phyloP scores from a whole-genome alignment of 2,797 vertebrate species.

The Xenentodon cancila region DNA sequence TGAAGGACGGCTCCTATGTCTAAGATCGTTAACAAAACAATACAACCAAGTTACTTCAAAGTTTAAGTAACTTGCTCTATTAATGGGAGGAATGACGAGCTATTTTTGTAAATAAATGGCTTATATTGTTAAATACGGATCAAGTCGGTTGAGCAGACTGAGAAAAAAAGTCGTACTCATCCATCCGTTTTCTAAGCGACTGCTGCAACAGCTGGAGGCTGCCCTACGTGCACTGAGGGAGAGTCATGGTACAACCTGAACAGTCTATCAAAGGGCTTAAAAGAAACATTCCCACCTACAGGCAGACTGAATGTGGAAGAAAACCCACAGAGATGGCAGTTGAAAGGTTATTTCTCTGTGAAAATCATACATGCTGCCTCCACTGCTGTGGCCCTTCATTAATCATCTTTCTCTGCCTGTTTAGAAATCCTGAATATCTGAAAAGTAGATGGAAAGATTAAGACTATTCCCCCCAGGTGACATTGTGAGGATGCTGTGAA shows the following conservation, averaged over 20 bases:
- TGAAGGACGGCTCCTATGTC: no score
- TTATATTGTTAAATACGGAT: no score
- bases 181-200: constrained; percentile 1
- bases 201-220: not conserved
- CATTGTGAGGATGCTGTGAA: constrained; percentile 65
- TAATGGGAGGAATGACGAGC: no score
- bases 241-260: constrained; percentile 8
- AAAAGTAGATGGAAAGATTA: constrained; percentile 59
- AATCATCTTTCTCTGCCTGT: constrained; percentile 63
- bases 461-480: constrained; percentile 49
- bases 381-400: constrained; percentile 57
- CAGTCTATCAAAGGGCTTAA: constrained; percentile 5
- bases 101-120: no score
- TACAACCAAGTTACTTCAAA: no score
- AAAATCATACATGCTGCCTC: constrained; percentile 43
- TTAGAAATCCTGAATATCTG: constrained; percentile 68
- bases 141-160: no score
- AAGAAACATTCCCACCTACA: constrained; percentile 17
- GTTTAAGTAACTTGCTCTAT: no score
- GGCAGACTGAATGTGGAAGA: constrained; percentile 9
- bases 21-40: no score
- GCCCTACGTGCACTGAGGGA: not conserved
- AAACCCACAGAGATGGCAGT: constrained; percentile 17
- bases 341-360: constrained; percentile 39
- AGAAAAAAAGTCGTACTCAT: not conserved